Evolutionary conservation across 1,140 invertebrate genomes (phyloP).

Genomic region (Bombus breviceps): DNA sequence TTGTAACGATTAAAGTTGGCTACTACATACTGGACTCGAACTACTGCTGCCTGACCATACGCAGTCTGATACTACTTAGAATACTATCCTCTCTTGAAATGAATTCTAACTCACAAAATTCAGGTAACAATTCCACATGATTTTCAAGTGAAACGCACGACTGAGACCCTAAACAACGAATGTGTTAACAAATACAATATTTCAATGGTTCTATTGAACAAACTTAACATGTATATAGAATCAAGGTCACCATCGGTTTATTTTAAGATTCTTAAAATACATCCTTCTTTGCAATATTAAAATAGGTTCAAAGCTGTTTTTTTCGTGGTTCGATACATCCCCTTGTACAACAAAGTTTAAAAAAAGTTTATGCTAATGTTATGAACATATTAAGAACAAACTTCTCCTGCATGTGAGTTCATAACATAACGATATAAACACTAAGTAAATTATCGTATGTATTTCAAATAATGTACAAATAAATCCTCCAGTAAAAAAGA

Average conservation of each 20-base stretch:
- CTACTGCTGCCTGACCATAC: not conserved
- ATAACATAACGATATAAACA: not conserved
- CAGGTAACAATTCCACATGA: too few species aligned
- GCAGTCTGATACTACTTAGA: not conserved
- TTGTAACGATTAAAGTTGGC: not conserved
- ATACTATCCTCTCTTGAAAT: not conserved
- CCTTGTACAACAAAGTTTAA: constrained; percentile 1
- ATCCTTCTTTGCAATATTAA: constrained; percentile 4
- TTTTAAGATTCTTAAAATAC: constrained; percentile 25
- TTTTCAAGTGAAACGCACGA: not conserved
- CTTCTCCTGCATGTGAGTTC: not conserved
- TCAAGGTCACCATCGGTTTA: not conserved
- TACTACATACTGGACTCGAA: not conserved
- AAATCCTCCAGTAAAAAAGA: not conserved
- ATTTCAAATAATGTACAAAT: not conserved
- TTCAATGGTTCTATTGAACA: not conserved
- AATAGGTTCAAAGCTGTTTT: constrained; percentile 7
- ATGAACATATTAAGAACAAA: not conserved
- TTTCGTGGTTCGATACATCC: constrained; percentile 13
- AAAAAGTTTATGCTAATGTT: constrained; percentile 4
- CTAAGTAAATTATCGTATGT: not conserved
- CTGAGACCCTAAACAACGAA: not conserved
- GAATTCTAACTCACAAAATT: too few species aligned
- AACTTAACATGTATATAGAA: not conserved
- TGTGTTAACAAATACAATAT: not conserved